These are phyloP conservation scores for Caenorhabditis virilis DNA, from an alignment of 2,888 invertebrate genomes.

Conservation along the genomic window DNA sequence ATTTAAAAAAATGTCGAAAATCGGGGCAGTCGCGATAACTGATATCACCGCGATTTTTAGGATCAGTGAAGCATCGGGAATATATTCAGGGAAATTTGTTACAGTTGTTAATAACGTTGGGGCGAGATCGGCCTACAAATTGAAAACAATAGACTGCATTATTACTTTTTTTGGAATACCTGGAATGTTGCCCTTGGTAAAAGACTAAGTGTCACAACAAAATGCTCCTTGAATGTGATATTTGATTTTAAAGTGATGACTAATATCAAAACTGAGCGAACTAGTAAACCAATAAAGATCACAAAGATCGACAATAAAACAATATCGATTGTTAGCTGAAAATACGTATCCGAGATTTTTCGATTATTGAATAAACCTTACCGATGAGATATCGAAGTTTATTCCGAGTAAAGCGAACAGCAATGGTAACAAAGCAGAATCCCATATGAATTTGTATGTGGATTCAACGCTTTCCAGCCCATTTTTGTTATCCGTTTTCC, in stretches of 20 bases:
- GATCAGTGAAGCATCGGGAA: conserved; percentile 19
- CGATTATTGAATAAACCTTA: conserved; percentile 1
- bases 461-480: conserved; percentile 26
- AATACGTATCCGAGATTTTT: no score
- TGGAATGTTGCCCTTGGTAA: conserved; percentile 35
- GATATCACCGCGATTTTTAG: conserved; percentile 29
- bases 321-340: conserved; percentile 32
- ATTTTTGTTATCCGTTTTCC: conserved; percentile 25
- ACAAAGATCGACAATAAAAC: conserved; percentile 34
- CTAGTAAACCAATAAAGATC: conserved; percentile 28
- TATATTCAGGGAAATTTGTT: conserved; percentile 23
- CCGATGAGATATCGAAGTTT: conserved; percentile 35
- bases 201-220: conserved; percentile 28
- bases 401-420: conserved; percentile 32
- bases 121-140: conserved; percentile 31
- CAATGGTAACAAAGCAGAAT: conserved; percentile 21
- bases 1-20: conserved; percentile 34
- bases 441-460: conserved; percentile 37
- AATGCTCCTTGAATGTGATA: conserved; percentile 34
- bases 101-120: conserved; percentile 27
- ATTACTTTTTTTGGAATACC: conserved; percentile 8
- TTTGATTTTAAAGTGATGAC: conserved; percentile 27
- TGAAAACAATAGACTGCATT: background rate
- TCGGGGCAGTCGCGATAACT: conserved; percentile 39
- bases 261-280: conserved; percentile 25